These are phyloP conservation scores for Steinernema feltiae DNA, from an alignment of 1,140 invertebrate species.

Conservation along the genomic window DNA sequence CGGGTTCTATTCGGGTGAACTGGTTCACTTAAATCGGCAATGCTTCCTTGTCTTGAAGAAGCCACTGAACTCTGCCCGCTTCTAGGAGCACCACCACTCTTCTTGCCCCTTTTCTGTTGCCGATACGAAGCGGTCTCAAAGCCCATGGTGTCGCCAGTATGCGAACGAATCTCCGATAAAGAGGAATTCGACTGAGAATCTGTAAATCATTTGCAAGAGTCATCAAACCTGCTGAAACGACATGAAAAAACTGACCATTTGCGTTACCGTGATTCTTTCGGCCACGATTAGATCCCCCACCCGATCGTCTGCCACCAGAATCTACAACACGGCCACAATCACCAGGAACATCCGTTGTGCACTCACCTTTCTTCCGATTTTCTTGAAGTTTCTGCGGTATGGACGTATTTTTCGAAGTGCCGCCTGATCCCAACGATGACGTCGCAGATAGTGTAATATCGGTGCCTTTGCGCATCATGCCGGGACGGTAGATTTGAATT, in stretches of 20 bases:
- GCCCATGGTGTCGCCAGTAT: not conserved
- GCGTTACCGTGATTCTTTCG: not conserved
- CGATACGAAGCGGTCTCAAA: not conserved
- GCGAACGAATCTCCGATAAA: not conserved
- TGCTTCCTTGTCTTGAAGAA: not conserved
- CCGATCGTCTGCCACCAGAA: not conserved
- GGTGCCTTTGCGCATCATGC: conserved; percentile 10
- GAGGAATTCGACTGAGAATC: not conserved
- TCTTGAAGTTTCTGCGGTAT: not conserved
- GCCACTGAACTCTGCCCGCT: not conserved
- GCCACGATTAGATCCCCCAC: not conserved
- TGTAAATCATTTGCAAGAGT: not conserved
- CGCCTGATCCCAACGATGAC: not conserved
- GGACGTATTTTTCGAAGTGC: not conserved
- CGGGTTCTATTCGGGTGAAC: not conserved
- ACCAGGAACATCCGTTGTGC: not conserved
- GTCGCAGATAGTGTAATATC: not conserved
- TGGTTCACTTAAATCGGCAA: not conserved
- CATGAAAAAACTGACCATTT: not conserved
- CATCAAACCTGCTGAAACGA: too few relatives aligned
- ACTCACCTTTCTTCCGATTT: not conserved
- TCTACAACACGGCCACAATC: not conserved
- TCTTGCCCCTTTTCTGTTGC: not conserved
- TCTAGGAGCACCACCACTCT: not conserved
- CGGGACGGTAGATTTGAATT: not conserved